Base-by-base conservation (phyloP, 2,888 invertebrate genomes). In the Andricus quercusramuli region DNA sequence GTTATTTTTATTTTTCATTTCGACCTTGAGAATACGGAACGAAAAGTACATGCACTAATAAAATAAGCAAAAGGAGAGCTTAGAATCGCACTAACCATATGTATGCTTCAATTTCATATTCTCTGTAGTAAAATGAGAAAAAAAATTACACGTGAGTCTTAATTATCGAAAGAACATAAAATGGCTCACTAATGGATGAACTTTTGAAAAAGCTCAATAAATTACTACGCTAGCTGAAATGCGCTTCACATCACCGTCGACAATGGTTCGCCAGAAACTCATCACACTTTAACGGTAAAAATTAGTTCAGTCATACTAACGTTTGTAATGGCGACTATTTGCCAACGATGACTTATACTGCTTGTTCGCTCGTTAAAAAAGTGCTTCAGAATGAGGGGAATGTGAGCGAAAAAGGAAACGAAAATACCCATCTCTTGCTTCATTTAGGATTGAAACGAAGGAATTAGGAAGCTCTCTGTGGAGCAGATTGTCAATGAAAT, bases 241-340 rank as follows among this genome's bases (percentile, higher is more conserved):
- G 70, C 32, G 29, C 32, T 56, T 41, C 32, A 51, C 29, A 56
- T 20, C 56, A 32, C 32, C 47, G 25, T 29, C 51, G 47, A 70
- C 51, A 70, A 70, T 70, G 51, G 70, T 56, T 22, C 29, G 70
- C 70, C 70, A 51, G 51, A 70, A 74, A 74, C 74, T 74, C 74
- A 74, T 74, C 32, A 29, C 56, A 32, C 51, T 74, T 74, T 29
- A 32, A 74, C 20, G 74, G 74, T 37, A 74, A 56, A 74, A 74
- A 74, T 74, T 74, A 56, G 56, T 51, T 74, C 56, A 56, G 56
- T 56, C 56, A 74, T 74, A 32, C 51, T n/a, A 74, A 56, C 29
- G 74, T 37, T 44, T 44, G 41, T 67, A 67, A 44, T 67, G 67
- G 41, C n/a, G 56, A 74, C 74, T 56, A 51, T 74, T 74, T 74